Conservation (phyloP, 2,113 vertebrate genomes). For the Maccullochella peelii region DNA sequence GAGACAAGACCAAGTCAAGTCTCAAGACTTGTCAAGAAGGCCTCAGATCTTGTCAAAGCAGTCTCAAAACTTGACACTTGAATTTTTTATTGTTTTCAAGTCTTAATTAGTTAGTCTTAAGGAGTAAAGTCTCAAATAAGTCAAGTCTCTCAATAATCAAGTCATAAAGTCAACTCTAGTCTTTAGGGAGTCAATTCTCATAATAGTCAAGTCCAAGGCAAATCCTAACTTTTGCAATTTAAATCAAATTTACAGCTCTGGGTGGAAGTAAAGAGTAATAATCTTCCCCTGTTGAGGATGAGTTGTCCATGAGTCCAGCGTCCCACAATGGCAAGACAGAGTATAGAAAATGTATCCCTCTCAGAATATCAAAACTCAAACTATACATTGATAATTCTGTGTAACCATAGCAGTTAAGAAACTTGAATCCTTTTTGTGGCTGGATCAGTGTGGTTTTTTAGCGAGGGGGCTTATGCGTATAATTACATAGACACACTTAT, state of each 20-base stretch:
- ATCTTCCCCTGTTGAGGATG: too few species aligned
- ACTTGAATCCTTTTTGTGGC: slow-evolving; percentile 68
- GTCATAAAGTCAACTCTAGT: background rate
- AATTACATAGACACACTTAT: slow-evolving; percentile 84
- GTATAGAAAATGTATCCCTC: slow-evolving; percentile 35
- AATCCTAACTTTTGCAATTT: background rate
- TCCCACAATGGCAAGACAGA: background rate
- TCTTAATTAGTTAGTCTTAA: background rate
- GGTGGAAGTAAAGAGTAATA: background rate
- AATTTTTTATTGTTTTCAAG: background rate
- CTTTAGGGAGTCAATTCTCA: background rate
- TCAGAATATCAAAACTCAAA: slow-evolving; percentile 58
- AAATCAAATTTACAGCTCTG: background rate
- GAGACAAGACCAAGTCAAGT: background rate
- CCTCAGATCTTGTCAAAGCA: background rate
- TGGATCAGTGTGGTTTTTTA: slow-evolving; percentile 73
- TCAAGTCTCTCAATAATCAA: too few species aligned
- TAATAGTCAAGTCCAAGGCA: background rate
- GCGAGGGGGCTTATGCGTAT: slow-evolving; percentile 74
- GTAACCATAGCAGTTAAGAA: slow-evolving; percentile 58
- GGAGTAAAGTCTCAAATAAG: background rate
- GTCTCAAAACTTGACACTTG: background rate
- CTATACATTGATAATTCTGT: slow-evolving; percentile 60
- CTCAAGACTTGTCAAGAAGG: background rate
- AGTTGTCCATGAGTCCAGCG: too few species aligned